Percentiles rank a stretch among this genome's conserved stretches.
Conservation (phyloP, 2,797 vertebrate species). For the Siniperca scherzeri region DNA sequence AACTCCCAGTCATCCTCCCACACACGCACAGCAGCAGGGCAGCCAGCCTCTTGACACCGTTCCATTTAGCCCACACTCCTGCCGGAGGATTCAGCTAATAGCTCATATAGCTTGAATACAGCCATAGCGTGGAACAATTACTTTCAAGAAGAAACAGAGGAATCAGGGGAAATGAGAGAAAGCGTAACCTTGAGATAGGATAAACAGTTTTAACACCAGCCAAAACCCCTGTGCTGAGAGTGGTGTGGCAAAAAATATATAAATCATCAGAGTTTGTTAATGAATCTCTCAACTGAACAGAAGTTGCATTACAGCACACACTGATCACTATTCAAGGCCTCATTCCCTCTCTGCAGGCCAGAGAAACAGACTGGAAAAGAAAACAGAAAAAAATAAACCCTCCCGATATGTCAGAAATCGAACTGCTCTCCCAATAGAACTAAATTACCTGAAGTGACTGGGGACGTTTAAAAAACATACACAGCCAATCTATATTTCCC, state of each 20-base stretch:
- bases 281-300: conserved; percentile 64
- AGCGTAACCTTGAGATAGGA: conserved; percentile 74
- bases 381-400: conserved; percentile 44
- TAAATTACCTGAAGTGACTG: conserved; percentile 64
- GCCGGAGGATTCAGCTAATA: conserved; percentile 78
- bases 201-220: conserved; percentile 62
- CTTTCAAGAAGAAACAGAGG: conserved; percentile 75
- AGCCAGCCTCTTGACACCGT: conserved; percentile 80
- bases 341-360: conserved; percentile 42
- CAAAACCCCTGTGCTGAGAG: conserved; percentile 46
- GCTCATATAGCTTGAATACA: conserved; percentile 69
- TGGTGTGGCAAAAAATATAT: conserved; percentile 45
- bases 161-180: conserved; percentile 72
- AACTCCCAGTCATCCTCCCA: conserved; percentile 78
- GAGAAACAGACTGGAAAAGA: conserved; percentile 41
- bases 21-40: conserved; percentile 63
- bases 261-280: conserved; percentile 61
- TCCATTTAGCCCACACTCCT: conserved; percentile 82
- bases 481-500: conserved; percentile 43
- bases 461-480: conserved; percentile 52
- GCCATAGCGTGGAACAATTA: conserved; percentile 71
- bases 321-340: conserved; percentile 70
- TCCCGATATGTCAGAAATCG: conserved; percentile 61
- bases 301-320: conserved; percentile 55
- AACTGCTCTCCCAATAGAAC: conserved; percentile 57